Base-by-base conservation (phyloP, 2,888 invertebrate species). In the Girardia tigrina region DNA sequence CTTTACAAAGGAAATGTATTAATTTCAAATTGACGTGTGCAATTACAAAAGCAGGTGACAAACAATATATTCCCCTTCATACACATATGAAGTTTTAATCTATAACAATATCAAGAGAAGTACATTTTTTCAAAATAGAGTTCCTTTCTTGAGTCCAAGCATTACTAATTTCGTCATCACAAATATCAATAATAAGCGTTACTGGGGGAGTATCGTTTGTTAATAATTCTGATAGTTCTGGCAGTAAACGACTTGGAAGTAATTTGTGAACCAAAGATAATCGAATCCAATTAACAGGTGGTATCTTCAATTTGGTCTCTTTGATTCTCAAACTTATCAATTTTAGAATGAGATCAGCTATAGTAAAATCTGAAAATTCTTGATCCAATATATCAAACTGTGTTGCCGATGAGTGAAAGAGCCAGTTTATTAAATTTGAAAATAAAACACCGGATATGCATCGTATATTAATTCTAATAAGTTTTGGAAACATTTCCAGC, bases 311-410 rank as follows among this genome's bases (percentile, higher is more conserved):
- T 56, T 56, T 56, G 2, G 56, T 56, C 23, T 4, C n/a, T 20
- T 56, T 56, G 6, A 56, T 6, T 56, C 56, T 56, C 23, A n/a
- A 56, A 56, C 56, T 4, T 8, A 56, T 56, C 56, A 56, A 56
- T 16, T 56, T 56, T 20, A 56, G 56, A 56, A 56, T 56, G n/a
- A 56, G 56, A 56, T 56, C 56, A 16, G 56, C 56, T 16, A 56
- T 20, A 6, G 56, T 56, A 56, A 56, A 56, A 56, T 56, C 56
- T 6, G n/a, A n/a, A 56, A 56, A 56, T n/a, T 56, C 56, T 23
- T 56, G 56, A 16, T 56, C 56, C n/a, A 56, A 56, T 56, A 56
- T 56, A 20, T 56, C 56, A 56, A 56, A 56, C n/a, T 56, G 56
- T 6, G 56, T 56, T n/a, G n/a, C 56, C n/a, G n/a, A 23, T 12